Evolutionary conservation across 2,888 invertebrate species (phyloP).

Genomic region (Sphecodes monilicornis): DNA sequence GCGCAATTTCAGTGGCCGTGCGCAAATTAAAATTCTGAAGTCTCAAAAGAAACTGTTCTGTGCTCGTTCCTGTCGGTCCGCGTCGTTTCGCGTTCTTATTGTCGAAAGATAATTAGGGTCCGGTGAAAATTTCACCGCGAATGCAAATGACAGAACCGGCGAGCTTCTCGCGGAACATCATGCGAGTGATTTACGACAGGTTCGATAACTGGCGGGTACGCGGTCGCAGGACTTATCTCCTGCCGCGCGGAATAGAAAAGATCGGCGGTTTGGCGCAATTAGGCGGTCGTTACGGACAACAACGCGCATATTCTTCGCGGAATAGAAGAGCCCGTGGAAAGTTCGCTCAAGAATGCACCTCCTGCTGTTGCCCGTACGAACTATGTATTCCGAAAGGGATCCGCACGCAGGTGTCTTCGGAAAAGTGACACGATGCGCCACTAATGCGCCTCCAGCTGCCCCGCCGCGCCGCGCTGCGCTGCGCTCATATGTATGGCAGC

Average conservation of each 20-base stretch:
- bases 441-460: constrained; percentile 45
- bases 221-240: constrained; percentile 12
- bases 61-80: neutral
- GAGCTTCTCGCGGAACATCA: neutral
- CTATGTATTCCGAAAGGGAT: constrained; percentile 7
- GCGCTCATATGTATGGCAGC: constrained; percentile 24
- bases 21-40: neutral
- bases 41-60: neutral
- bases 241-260: constrained; percentile 9
- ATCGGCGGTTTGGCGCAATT: constrained; percentile 44
- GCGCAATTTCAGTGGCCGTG: too few relatives aligned
- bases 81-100: neutral
- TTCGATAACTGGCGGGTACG: constrained; percentile 11
- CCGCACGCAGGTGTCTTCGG: constrained; percentile 41
- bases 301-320: constrained; percentile 8
- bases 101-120: constrained; percentile 4
- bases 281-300: constrained; percentile 26
- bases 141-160: constrained; percentile 25
- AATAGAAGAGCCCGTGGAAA: constrained; percentile 44
- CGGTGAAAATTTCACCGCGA: neutral
- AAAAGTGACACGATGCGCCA: constrained; percentile 52
- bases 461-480: neutral
- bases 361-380: neutral
- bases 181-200: constrained; percentile 29
- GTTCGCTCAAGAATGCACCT: constrained; percentile 46